Conservation (phyloP, 2,888 invertebrate species). For the Tetanocera ferruginea region DNA sequence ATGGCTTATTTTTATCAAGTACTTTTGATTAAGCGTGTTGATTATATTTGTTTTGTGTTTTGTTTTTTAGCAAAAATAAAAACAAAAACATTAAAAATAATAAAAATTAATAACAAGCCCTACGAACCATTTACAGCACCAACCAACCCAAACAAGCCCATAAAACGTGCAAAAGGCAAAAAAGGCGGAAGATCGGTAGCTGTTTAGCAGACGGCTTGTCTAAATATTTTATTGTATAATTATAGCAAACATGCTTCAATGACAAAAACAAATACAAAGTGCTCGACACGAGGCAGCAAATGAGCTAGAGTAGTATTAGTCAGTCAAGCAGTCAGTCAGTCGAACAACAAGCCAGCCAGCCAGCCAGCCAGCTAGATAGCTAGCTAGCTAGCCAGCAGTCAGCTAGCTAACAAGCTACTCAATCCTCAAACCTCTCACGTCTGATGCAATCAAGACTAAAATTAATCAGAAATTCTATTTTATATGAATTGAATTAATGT, state of each 20-base stretch:
- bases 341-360: background rate
- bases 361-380: background rate
- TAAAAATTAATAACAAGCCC: no score
- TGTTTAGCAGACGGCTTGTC: constrained; percentile 21
- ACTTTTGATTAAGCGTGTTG: no score
- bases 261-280: background rate
- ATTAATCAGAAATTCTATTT: constrained; percentile 17
- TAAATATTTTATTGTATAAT: constrained; percentile 16
- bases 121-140: no score
- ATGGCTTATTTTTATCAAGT: no score
- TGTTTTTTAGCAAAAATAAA: no score
- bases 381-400: no score
- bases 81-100: no score
- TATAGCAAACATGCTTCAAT: constrained; percentile 2
- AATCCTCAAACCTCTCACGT: background rate
- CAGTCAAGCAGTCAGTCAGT: background rate
- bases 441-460: constrained; percentile 18
- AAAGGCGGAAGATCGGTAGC: background rate
- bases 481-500: constrained; percentile 14
- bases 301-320: background rate
- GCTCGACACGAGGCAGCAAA: constrained; percentile 15
- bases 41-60: no score
- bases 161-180: no score
- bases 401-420: background rate
- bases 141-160: no score